Evolutionary conservation across 1,140 invertebrate species (phyloP).

Genomic region (Periplaneta americana): DNA sequence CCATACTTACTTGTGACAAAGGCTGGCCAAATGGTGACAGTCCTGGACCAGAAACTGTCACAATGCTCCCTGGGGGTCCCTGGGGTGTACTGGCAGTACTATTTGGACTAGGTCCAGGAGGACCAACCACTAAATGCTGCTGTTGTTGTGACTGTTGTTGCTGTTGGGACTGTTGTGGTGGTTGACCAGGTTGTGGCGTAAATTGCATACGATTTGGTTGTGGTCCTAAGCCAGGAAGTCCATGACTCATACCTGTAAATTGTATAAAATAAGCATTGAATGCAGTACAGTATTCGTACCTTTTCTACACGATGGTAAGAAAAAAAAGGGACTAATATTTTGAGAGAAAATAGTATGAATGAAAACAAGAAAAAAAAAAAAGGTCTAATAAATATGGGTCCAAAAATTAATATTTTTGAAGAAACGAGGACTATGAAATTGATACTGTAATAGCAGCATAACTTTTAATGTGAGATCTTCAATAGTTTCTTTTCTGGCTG

Average conservation of each 20-base stretch:
- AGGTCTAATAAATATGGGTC: no score
- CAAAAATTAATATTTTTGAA: no score
- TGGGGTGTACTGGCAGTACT: constrained; percentile 9
- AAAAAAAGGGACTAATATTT: neutral
- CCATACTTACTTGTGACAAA: constrained; percentile 11
- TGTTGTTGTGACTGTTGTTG: constrained; percentile 23
- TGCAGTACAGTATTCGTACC: no score
- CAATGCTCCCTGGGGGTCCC: neutral
- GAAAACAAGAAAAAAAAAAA: neutral
- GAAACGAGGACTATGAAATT: no score
- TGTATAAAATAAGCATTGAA: no score
- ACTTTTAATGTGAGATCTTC: no score
- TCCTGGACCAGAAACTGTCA: constrained; percentile 19
- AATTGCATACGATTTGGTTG: constrained; percentile 19
- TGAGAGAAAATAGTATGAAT: neutral
- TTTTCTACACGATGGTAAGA: no score
- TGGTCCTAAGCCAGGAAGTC: neutral
- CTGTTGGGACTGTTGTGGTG: constrained; percentile 19
- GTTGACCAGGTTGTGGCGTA: constrained; percentile 8
- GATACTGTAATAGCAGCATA: neutral
- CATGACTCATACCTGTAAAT: constrained; percentile 16
- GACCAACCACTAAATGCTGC: constrained; percentile 14
- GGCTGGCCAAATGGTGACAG: constrained; percentile 19
- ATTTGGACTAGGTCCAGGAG: constrained; percentile 19
- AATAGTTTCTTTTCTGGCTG: no score